phyloP scores from a whole-genome alignment of 2,888 invertebrate species.

The Chalcosyrphus nemorum region DNA sequence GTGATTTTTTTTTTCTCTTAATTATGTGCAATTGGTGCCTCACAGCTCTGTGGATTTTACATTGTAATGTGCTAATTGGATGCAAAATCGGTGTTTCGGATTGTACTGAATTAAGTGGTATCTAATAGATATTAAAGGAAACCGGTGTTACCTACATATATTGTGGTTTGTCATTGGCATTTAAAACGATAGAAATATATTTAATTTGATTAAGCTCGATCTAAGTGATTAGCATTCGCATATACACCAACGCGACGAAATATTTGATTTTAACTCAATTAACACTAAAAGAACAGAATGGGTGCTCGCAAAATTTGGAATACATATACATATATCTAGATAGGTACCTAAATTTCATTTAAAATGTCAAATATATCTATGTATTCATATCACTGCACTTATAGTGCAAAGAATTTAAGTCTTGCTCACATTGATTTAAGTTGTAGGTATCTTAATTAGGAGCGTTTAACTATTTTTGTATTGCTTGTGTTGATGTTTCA shows the following conservation, averaged over 20 bases:
- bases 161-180: neutral
- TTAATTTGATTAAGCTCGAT: neutral
- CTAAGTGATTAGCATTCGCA: neutral
- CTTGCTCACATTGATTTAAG: no score
- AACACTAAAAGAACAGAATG: neutral
- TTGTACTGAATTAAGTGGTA: constrained; percentile 13
- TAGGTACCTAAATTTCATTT: no score
- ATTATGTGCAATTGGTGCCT: neutral
- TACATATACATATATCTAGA: neutral
- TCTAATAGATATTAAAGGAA: neutral
- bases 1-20: neutral
- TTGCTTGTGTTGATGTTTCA: no score
- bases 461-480: no score
- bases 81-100: neutral
- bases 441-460: no score
- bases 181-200: neutral
- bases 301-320: neutral
- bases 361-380: no score
- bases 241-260: neutral
- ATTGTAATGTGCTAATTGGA: neutral
- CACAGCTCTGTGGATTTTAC: neutral
- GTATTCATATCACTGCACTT: no score
- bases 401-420: no score
- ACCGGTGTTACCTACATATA: no score
- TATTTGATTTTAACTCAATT: neutral